These are phyloP conservation scores for Oithona nana DNA, from an alignment of 2,888 invertebrate genomes.

Conservation along the genomic window DNA sequence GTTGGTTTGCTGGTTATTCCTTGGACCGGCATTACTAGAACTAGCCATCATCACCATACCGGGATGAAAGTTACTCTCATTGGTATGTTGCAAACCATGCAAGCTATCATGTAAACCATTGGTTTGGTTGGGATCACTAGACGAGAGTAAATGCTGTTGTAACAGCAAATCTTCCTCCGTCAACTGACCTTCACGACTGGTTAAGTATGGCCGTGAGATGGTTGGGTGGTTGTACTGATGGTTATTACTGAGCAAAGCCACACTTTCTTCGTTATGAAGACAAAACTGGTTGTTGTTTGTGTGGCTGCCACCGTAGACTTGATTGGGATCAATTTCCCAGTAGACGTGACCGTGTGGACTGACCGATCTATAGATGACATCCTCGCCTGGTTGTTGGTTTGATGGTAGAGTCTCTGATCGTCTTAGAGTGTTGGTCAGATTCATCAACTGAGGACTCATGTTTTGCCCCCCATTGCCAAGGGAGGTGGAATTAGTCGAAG, in stretches of 20 bases:
- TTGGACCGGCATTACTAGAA: not conserved
- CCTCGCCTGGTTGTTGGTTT: not conserved
- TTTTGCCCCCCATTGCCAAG: not conserved
- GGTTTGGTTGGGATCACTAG: not conserved
- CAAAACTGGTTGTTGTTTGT: not conserved
- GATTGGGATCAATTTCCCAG: constrained; percentile 16
- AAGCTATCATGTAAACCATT: not conserved
- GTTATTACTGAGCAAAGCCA: not conserved
- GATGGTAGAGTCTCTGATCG: not conserved
- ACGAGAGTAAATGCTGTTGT: not conserved
- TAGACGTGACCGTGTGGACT: constrained; percentile 17
- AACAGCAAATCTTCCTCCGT: not conserved
- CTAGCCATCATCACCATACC: not conserved
- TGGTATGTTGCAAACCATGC: not conserved
- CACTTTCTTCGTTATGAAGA: not conserved
- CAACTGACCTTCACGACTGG: not conserved
- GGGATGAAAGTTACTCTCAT: not conserved
- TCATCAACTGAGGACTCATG: constrained; percentile 14
- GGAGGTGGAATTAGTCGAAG: not conserved
- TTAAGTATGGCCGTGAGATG: not conserved
- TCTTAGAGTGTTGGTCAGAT: not conserved
- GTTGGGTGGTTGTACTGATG: not conserved
- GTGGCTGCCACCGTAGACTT: not conserved
- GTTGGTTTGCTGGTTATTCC: not conserved
- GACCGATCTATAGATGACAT: constrained; percentile 14